These are phyloP conservation scores for Percina caprodes DNA, from an alignment of 2,113 vertebrate genomes.

Conservation along the genomic window DNA sequence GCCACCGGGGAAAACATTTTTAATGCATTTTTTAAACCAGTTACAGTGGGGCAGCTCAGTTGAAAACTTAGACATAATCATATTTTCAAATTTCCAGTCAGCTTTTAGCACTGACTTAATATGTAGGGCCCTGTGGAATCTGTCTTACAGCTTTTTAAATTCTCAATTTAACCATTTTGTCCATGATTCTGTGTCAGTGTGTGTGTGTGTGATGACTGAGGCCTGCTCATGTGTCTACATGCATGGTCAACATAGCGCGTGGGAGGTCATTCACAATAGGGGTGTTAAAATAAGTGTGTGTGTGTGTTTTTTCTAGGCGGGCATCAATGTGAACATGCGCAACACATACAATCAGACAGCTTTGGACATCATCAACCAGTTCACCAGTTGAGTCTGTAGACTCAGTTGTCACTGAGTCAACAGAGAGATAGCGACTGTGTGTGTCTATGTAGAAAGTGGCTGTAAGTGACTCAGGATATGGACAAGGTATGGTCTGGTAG, in stretches of 20 bases:
- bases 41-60: too few relatives aligned
- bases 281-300: conserved; percentile 51
- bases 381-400: too few relatives aligned
- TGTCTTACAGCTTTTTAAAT: too few relatives aligned
- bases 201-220: conserved; percentile 34
- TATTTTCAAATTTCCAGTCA: too few relatives aligned
- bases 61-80: too few relatives aligned
- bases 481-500: not conserved
- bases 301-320: conserved; percentile 90
- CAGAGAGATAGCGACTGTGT: conserved; percentile 7
- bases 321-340: conserved; percentile 92
- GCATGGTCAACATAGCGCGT: conserved; percentile 40
- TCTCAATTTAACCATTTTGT: too few relatives aligned
- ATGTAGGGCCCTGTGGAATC: too few relatives aligned
- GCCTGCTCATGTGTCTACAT: conserved; percentile 45
- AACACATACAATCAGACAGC: conserved; percentile 98
- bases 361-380: conserved; percentile 97
- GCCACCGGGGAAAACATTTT: too few relatives aligned
- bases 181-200: too few relatives aligned
- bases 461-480: conserved; percentile 13
- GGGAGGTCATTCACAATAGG: conserved; percentile 54
- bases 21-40: too few relatives aligned
- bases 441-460: conserved; percentile 13
- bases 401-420: conserved; percentile 59
- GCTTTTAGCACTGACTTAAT: too few relatives aligned